These are phyloP conservation scores for Mormyrus hasselquistii DNA, from an alignment of 2,797 vertebrate genomes.

Conservation along the genomic window DNA sequence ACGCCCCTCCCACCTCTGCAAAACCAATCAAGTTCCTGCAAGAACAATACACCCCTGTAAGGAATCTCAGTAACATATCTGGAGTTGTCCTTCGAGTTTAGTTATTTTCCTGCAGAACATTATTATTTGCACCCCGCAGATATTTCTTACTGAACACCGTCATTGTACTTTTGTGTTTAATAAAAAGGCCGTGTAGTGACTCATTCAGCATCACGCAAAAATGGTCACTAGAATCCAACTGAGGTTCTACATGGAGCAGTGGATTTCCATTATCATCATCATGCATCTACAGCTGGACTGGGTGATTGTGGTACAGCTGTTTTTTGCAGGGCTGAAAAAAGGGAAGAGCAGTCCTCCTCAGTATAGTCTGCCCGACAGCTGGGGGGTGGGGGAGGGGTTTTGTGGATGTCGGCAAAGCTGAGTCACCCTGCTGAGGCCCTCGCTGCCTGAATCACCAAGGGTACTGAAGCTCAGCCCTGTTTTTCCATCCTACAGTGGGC, in stretches of 20 bases:
- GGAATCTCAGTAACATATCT: neutral
- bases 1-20: neutral
- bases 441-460: neutral
- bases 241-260: neutral
- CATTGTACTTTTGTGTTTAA: neutral
- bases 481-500: conserved; percentile 32
- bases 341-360: neutral
- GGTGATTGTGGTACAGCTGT: neutral
- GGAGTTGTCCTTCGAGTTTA: neutral
- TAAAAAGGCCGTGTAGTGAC: neutral
- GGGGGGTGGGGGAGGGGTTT: conserved; percentile 33
- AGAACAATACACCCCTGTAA: neutral
- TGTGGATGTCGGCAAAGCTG: conserved; percentile 30
- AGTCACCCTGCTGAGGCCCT: conserved; percentile 12
- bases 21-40: neutral
- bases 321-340: neutral
- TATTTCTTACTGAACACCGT: neutral
- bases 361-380: neutral
- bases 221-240: neutral
- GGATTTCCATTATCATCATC: neutral
- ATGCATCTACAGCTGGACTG: neutral
- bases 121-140: neutral
- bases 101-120: neutral
- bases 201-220: neutral
- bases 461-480: conserved; percentile 32